phyloP scores from a whole-genome alignment of 2,113 vertebrate genomes.

The Damaliscus lunatus region DNA sequence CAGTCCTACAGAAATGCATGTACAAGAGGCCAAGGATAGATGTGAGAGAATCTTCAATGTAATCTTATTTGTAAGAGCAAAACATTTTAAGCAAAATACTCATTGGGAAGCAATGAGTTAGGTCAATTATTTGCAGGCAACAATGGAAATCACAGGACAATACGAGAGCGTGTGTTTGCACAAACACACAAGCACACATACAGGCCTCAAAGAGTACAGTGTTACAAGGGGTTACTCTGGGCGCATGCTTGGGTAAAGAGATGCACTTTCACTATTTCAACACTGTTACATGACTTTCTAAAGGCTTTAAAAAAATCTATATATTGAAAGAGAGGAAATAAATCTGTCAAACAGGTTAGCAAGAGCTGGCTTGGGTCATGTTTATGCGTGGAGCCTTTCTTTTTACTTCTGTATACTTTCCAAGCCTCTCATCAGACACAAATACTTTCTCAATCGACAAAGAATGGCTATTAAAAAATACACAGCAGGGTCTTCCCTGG shows the following conservation, averaged over 20 bases:
- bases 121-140: not conserved
- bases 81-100: not conserved
- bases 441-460: not conserved
- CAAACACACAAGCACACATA: rapidly evolving
- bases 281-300: not conserved
- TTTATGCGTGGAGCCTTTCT: not conserved
- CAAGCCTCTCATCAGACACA: not conserved
- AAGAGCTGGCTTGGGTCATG: not conserved
- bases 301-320: not conserved
- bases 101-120: not conserved
- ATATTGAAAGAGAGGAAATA: not conserved
- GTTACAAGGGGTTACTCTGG: not conserved
- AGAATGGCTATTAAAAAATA: not conserved
- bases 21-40: not conserved
- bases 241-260: not conserved
- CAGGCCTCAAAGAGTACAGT: not conserved
- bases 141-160: not conserved
- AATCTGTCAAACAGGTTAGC: not conserved
- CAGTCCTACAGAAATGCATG: not conserved
- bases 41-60: not conserved
- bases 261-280: not conserved
- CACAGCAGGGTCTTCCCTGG: not conserved
- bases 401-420: not conserved
- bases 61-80: not conserved
- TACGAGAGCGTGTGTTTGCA: rapidly evolving